Evolutionary conservation across 2,797 vertebrate species (phyloP).

Genomic region (Semaprochilodus insignis): DNA sequence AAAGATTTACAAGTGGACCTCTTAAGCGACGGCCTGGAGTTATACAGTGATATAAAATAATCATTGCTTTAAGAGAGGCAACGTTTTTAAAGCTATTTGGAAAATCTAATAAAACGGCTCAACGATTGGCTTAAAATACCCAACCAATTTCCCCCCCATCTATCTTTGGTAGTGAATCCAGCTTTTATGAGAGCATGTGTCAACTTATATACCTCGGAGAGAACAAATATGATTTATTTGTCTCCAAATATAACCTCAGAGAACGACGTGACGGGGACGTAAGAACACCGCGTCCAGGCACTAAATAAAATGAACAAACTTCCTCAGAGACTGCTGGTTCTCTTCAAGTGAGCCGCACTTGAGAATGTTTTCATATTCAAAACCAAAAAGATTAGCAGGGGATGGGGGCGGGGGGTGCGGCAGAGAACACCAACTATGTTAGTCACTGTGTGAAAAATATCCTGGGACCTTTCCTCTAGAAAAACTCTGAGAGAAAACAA

Average conservation of each 20-base stretch:
- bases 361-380: constrained; percentile 8
- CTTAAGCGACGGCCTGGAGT: constrained; percentile 49
- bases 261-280: constrained; percentile 49
- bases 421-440: not conserved
- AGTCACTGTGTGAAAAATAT: constrained; percentile 15
- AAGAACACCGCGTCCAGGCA: constrained; percentile 33
- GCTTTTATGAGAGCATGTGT: constrained; percentile 55
- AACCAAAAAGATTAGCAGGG: not conserved
- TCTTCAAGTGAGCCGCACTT: constrained; percentile 10
- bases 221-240: constrained; percentile 53
- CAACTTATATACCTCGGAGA: constrained; percentile 44
- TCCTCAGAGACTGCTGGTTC: not conserved
- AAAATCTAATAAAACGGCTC: constrained; percentile 76
- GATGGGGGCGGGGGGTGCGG: no score
- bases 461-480: constrained; percentile 1
- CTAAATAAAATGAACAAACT: constrained; percentile 40
- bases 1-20: constrained; percentile 58
- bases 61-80: constrained; percentile 63
- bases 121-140: constrained; percentile 68
- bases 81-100: constrained; percentile 67
- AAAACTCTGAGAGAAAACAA: constrained; percentile 19
- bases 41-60: constrained; percentile 65
- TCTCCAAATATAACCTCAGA: constrained; percentile 45
- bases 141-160: constrained; percentile 71
- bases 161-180: constrained; percentile 68